Evolutionary conservation across 2,888 invertebrate genomes (phyloP).

Genomic region (Piscicola geometra): DNA sequence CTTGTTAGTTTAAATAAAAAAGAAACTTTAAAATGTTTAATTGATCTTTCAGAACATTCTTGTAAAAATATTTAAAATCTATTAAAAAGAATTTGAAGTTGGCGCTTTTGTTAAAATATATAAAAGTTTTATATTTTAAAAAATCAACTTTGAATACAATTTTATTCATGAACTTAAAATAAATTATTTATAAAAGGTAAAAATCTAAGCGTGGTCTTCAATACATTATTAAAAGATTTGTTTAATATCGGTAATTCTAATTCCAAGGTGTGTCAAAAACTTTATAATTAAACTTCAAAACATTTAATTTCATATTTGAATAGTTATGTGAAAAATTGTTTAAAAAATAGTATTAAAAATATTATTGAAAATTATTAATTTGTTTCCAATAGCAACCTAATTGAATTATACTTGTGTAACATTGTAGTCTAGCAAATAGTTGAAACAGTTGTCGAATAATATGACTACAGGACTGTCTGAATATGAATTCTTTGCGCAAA

Average conservation of each 20-base stretch:
- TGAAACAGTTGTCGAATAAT: not conserved
- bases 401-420: not conserved
- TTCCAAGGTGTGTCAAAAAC: not conserved
- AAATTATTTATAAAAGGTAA: not conserved
- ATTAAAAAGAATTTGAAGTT: not conserved
- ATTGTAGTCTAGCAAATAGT: not conserved
- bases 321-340: not conserved
- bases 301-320: not conserved
- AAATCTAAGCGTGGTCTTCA: not conserved
- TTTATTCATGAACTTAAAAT: not conserved
- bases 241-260: not conserved
- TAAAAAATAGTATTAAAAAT: not conserved
- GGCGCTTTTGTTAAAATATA: not conserved
- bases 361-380: not conserved
- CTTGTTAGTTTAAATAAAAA: not conserved
- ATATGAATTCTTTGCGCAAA: constrained; percentile 14
- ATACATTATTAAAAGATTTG: not conserved
- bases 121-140: not conserved
- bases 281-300: not conserved
- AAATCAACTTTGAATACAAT: no score
- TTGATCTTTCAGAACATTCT: not conserved
- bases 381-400: not conserved
- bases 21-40: not conserved
- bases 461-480: constrained; percentile 30
- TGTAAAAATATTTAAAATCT: not conserved